Evolutionary conservation across 64 coral and sea anemone genomes (phyloP), one percentile per base, ranked within the genome.

Genomic region (Stylophora pistillata): DNA sequence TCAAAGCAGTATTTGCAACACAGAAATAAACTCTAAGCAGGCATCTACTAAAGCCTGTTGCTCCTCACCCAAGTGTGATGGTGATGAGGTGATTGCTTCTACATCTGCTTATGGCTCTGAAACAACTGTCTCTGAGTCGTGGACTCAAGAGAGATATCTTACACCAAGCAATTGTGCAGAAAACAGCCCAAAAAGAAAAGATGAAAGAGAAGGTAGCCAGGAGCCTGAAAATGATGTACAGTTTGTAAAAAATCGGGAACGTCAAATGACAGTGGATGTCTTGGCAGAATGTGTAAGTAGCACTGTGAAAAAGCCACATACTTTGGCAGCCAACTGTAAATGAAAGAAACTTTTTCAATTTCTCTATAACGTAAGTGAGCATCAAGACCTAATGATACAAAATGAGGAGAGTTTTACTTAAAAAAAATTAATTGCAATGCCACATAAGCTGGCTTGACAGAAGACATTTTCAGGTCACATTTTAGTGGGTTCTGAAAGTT

Each of bases 271-370:
- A 4, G 34, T 75, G 73, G 73, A 75, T 75, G 21, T 75, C 18
- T 21, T 37, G 18, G 79, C 30, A n/a, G 30, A 82, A 52, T 63
- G 57, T 82, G 59, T 63, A 60, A 61, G 78, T 79, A 34, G 31
- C 74, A 53, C 32, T 53, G 72, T 74, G 33, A 15, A 34, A 5
- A 32, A 15, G 11, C 13, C 4, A 15, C 58, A 18, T 13, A 60
- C 58, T 60, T 18, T 60, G 13, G 58, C 25, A n/a, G 20, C 5
- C 5, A 25, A 66, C n/a, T n/a, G 21, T n/a, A n/a, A 10, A 4
- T 66, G 63, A 47, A 47, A 47, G 37, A 47, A 47, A 47, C 37
- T 47, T 47, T 47, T 47, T 4, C 3, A 47, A 47, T 47, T 47
- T 47, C 37, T 1, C 7, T 47, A 47, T 3, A 47, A 4, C 3